phyloP scores from a whole-genome alignment of 2,797 vertebrate genomes.

The Myripristis murdjan region DNA sequence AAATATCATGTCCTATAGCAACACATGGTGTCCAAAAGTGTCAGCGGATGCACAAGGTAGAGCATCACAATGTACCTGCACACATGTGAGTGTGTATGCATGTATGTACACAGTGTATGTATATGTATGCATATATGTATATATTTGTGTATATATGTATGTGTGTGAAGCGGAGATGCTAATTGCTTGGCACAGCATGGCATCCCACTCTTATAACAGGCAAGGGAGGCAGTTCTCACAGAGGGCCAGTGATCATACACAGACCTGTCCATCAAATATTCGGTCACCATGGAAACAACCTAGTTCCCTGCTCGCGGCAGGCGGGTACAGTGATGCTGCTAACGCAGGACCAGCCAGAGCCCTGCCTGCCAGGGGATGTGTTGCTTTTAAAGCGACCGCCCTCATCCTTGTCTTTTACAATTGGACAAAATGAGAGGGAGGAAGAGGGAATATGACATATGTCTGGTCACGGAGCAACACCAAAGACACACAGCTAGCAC shows the following conservation, averaged over 20 bases:
- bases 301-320: constrained; percentile 73
- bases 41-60: neutral
- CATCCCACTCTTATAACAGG: constrained; percentile 40
- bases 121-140: constrained; percentile 5
- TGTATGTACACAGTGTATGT: neutral
- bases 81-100: neutral
- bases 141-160: neutral
- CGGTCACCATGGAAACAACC: constrained; percentile 84
- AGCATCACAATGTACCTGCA: neutral
- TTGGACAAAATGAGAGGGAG: constrained; percentile 52
- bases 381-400: constrained; percentile 64
- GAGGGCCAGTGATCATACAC: constrained; percentile 66
- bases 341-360: constrained; percentile 73
- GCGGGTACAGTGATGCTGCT: constrained; percentile 54
- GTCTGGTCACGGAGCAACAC: constrained; percentile 17
- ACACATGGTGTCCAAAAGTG: neutral
- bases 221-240: constrained; percentile 49
- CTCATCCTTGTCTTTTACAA: constrained; percentile 56
- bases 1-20: no score
- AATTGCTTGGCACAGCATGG: constrained; percentile 44
- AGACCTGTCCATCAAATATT: constrained; percentile 80
- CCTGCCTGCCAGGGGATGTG: constrained; percentile 60
- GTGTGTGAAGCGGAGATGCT: constrained; percentile 26
- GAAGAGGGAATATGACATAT: constrained; percentile 21
- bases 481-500: constrained; percentile 34